Base-by-base conservation (phyloP, 30 jellyfish, hydroid and myxozoan species). In the Mastigias papua region DNA sequence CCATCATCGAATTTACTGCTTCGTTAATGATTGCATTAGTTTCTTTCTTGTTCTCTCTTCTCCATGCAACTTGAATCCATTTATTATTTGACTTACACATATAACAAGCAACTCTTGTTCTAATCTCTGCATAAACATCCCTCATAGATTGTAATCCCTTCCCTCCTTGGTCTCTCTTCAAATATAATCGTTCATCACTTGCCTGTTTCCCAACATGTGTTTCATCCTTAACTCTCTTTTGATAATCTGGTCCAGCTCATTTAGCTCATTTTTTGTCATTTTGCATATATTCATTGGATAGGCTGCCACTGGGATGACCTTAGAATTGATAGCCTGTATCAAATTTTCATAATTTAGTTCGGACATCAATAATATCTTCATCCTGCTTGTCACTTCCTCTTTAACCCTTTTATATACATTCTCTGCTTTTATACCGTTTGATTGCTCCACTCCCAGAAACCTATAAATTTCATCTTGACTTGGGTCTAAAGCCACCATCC, bases 1-100 rank as follows among this genome's bases (percentile, higher is more conserved):
- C 86, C 86, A 37, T 73, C 86, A 73, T 73, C 33, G 86, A 71
- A 27, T 73, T 73, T 73, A 73, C 86, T 73, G 86, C 86, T 31
- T 73, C 28, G 74, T 30, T 80, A 73, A 31, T 37, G 86, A 73
- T 75, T 42, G 54, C 54, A 42, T 42, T 15, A 42, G 54, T 42
- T 67, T 67, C 79, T 0, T 67, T 67, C 1, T 26, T 21, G 23
- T 23, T 26, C 34, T 67, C 79, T 26, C 50, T 67, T 13, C 21
- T 10, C 79, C 57, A 67, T 26, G 79, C 79, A 4, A 21, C 58
- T 69, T 29, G 54, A 7, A 69, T 69, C 80, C 80, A 69, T 22
- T 29, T 33, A 46, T 34, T 69, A 7, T 16, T 34, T 26, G 57
- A 26, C 37, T 27, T 69, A 20, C 30, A 34, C 80, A 69, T 69